Evolutionary conservation across 2,888 invertebrate species (phyloP).

Genomic region (Stenotaenia linearis): DNA sequence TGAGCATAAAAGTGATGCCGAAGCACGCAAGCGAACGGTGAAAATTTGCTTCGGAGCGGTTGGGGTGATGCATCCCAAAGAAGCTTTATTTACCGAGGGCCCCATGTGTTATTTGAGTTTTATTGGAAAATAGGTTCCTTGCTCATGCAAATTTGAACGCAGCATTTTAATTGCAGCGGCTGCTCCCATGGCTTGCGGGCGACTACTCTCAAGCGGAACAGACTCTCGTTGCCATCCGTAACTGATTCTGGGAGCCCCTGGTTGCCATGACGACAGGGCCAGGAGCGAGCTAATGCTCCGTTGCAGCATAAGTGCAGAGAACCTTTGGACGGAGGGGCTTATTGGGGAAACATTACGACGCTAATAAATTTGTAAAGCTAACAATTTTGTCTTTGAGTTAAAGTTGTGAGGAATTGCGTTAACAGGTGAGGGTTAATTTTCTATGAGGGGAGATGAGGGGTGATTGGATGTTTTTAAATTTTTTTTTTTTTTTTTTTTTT

Average conservation of each 20-base stretch:
- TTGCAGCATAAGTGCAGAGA: neutral
- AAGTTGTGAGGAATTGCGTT: neutral
- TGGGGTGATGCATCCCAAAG: neutral
- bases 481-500: no score
- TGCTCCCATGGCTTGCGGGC: slow-evolving; percentile 15
- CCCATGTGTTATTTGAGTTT: slow-evolving; percentile 27
- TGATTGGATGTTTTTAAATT: no score
- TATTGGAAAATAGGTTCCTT: slow-evolving; percentile 29
- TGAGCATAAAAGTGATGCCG: neutral
- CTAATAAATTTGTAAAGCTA: slow-evolving; percentile 15
- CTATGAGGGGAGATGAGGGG: neutral
- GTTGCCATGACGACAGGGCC: neutral
- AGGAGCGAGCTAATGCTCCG: neutral
- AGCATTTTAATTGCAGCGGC: slow-evolving; percentile 29
- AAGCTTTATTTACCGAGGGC: slow-evolving; percentile 28
- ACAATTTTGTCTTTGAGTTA: neutral
- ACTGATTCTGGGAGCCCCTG: slow-evolving; percentile 2
- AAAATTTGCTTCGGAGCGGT: neutral
- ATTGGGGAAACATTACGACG: slow-evolving; percentile 5
- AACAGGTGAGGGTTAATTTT: neutral
- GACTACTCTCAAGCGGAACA: slow-evolving; percentile 8
- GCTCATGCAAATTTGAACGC: slow-evolving; percentile 30
- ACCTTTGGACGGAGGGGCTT: neutral
- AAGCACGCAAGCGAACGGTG: neutral
- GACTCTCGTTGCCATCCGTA: neutral